Base-by-base conservation (phyloP, 1,140 invertebrate species). In the Drosophila truncata region DNA sequence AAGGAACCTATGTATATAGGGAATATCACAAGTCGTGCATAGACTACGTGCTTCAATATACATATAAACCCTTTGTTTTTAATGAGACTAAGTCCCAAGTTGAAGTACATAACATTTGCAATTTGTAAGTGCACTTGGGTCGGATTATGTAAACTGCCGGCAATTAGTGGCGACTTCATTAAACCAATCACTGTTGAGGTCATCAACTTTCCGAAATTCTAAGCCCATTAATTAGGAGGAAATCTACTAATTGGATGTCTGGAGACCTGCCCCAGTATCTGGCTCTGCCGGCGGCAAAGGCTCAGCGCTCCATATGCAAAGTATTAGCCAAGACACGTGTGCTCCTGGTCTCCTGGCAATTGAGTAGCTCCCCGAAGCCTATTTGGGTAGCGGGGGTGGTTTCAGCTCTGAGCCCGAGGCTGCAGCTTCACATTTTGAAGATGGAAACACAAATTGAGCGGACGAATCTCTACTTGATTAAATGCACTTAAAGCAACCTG, bases 111-210 rank as follows among this genome's bases (percentile, higher is more conserved):
- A 13, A 13, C 4, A 47, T 16, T 35, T 62, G 20, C 16, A 29
- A 52, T 29, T 29, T 37, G 42, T 41, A 42, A 20, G 42, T 33
- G 47, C 47, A 33, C 55, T 76, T 41, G 35, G 20, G 20, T 25
- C 13, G 59, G 29, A 50, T 55, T 29, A 74, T 64, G 62, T 58
- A 64, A 73, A 58, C 31, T 44, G 46, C 42, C 46, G 49, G 49
- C 52, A 62, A 66, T 63, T 71, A 50, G 57, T 50, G 44, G 33
- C n/a, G 31, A 44, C 70, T 78, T 69, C 49, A 80, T 82, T 86
- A 77, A 66, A 57, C 74, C 81, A 87, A 87, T 86, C 75, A 71
- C 52, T 54, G 47, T 61, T 67, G 55, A 49, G 70, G 63, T 61
- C 80, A 63, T 59, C 46, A 54, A 25, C 23, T 54, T 18, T 46